Conservation (phyloP, 2,888 invertebrate genomes). For the Embidobia sp. region DNA sequence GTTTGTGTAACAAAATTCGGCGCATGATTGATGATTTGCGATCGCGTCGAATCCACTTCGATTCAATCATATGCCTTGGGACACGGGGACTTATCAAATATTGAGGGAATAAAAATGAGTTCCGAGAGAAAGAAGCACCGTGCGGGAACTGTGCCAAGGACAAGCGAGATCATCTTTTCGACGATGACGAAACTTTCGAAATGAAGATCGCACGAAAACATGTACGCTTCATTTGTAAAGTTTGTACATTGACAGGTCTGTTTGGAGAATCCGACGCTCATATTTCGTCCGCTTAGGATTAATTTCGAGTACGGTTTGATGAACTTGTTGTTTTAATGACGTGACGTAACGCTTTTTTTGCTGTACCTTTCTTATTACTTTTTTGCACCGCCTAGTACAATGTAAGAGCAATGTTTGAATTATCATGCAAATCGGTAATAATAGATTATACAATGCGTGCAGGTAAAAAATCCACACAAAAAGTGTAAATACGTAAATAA, state of each 20-base stretch:
- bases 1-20: conserved; percentile 16
- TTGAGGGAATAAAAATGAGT: conserved; percentile 14
- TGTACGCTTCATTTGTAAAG: conserved; percentile 51
- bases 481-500: conserved; percentile 36
- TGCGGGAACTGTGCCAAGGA: conserved; percentile 58
- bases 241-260: conserved; percentile 54
- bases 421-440: conserved; percentile 42
- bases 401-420: conserved; percentile 32
- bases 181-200: conserved; percentile 62
- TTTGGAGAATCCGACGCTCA: conserved; percentile 5
- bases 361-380: conserved; percentile 25
- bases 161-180: conserved; percentile 57
- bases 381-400: conserved; percentile 16
- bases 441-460: conserved; percentile 31
- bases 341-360: conserved; percentile 50
- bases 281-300: conserved; percentile 24
- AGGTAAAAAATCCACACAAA: conserved; percentile 24
- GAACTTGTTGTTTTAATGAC: conserved; percentile 49
- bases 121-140: conserved; percentile 30
- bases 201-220: conserved; percentile 53
- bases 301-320: conserved; percentile 48
- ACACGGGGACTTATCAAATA: conserved; percentile 28
- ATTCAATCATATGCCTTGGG: conserved; percentile 12
- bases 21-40: conserved; percentile 25
- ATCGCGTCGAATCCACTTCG: conserved; percentile 9